These are phyloP conservation scores for Stenodema calcarata DNA, from an alignment of 2,888 invertebrate genomes.

Conservation along the genomic window DNA sequence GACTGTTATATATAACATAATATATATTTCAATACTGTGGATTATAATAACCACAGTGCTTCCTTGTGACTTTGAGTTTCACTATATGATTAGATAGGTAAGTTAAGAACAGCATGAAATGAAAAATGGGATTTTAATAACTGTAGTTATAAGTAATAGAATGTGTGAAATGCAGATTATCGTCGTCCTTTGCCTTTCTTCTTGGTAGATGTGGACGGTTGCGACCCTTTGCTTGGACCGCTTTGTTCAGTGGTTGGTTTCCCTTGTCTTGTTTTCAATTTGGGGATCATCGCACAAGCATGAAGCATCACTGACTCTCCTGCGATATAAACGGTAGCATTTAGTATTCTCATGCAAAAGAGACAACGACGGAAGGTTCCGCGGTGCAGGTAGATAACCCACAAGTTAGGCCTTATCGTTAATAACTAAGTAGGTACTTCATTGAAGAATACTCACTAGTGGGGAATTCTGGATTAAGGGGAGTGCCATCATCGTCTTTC, in stretches of 20 bases:
- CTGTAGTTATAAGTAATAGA: not conserved
- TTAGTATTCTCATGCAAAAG: not conserved
- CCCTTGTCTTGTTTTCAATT: conserved; percentile 80
- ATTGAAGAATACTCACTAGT: conserved; percentile 64
- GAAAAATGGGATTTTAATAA: not conserved
- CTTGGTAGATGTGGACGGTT: conserved; percentile 59
- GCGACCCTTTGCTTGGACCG: conserved; percentile 30
- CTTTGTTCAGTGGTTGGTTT: conserved; percentile 61
- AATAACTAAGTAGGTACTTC: too few species aligned
- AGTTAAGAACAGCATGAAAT: not conserved
- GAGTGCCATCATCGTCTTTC: conserved; percentile 85
- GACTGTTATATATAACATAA: too few species aligned
- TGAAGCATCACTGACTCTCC: conserved; percentile 79
- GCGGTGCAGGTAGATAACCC: too few species aligned
- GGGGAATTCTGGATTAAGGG: conserved; percentile 73
- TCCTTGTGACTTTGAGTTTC: too few species aligned
- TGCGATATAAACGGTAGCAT: conserved; percentile 57
- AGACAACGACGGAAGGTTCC: too few species aligned
- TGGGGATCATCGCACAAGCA: conserved; percentile 86
- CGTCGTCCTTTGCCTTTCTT: conserved; percentile 64
- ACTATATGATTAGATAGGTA: too few species aligned
- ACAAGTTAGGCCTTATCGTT: not conserved
- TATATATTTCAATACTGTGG: too few species aligned
- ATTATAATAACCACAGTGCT: too few species aligned
- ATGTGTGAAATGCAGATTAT: conserved; percentile 57